Conservation (phyloP, 2,888 invertebrate genomes). For the Aphrophora alni region DNA sequence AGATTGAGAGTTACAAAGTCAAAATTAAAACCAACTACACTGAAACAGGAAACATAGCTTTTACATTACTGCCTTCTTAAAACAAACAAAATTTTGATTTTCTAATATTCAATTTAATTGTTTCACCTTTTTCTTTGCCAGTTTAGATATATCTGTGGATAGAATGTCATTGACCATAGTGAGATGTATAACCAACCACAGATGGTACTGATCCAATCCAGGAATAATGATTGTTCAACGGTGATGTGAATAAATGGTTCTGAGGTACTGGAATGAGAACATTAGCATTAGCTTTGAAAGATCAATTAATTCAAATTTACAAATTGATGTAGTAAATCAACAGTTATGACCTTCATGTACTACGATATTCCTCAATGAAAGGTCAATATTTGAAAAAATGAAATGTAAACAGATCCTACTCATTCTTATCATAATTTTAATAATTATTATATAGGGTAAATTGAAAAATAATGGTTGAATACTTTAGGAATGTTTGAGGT, state of each 20-base stretch:
- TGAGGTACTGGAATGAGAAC: neutral
- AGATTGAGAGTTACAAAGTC: conserved; percentile 17
- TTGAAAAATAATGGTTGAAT: no score
- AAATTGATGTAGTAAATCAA: no score
- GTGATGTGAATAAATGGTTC: neutral
- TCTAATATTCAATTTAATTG: neutral
- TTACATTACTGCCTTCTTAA: neutral
- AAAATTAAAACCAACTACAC: conserved; percentile 27
- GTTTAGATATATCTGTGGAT: conserved; percentile 7
- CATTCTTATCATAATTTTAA: no score
- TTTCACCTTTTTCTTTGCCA: conserved; percentile 10
- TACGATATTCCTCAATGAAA: no score
- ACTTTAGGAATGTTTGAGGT: no score
- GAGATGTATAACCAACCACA: conserved; percentile 22
- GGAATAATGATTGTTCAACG: neutral
- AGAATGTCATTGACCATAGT: conserved; percentile 21
- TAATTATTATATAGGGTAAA: no score
- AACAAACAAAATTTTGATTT: neutral
- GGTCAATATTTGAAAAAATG: no score
- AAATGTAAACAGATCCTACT: no score
- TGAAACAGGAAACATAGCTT: neutral
- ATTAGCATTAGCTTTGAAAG: no score
- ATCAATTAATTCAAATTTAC: no score
- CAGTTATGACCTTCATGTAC: no score
- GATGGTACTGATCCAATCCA: neutral